Evolutionary conservation across 2,888 invertebrate species (phyloP).

Genomic region (Prenolepis imparis): DNA sequence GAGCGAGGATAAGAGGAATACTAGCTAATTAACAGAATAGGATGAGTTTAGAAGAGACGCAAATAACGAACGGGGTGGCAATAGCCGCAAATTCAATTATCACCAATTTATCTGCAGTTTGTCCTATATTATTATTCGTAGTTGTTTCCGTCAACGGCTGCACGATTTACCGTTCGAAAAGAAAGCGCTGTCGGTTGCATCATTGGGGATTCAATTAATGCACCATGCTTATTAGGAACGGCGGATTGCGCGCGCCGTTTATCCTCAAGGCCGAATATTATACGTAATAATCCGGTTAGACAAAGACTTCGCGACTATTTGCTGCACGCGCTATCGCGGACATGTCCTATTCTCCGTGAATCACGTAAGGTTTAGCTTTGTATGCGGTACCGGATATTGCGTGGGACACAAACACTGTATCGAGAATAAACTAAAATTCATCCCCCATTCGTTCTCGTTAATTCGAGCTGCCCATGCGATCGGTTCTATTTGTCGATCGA

Average conservation of each 20-base stretch:
- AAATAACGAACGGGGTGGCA: conserved; percentile 39
- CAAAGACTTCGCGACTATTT: conserved; percentile 50
- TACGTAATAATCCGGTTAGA: conserved; percentile 48
- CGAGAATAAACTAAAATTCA: conserved; percentile 17
- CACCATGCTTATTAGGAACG: conserved; percentile 3
- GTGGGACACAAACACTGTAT: not conserved
- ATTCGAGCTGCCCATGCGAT: not conserved
- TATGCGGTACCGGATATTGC: conserved; percentile 30
- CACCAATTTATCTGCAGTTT: conserved; percentile 25
- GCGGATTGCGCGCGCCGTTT: conserved; percentile 42
- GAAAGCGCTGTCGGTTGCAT: conserved; percentile 25
- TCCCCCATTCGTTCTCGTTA: not conserved
- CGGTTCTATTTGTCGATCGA: not conserved
- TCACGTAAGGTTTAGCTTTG: conserved; percentile 39
- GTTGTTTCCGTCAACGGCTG: conserved; percentile 10
- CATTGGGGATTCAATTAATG: conserved; percentile 36
- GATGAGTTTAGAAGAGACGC: conserved; percentile 26
- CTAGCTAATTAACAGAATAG: conserved; percentile 24
- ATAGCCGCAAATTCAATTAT: conserved; percentile 37
- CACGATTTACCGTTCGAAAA: conserved; percentile 30
- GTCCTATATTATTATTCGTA: conserved; percentile 39
- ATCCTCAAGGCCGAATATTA: conserved; percentile 48
- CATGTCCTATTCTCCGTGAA: conserved; percentile 42
- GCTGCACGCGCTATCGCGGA: conserved; percentile 42
- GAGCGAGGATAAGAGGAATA: not conserved